phyloP scores from a whole-genome alignment of 2,888 invertebrate genomes.

The Cinara cedri region DNA sequence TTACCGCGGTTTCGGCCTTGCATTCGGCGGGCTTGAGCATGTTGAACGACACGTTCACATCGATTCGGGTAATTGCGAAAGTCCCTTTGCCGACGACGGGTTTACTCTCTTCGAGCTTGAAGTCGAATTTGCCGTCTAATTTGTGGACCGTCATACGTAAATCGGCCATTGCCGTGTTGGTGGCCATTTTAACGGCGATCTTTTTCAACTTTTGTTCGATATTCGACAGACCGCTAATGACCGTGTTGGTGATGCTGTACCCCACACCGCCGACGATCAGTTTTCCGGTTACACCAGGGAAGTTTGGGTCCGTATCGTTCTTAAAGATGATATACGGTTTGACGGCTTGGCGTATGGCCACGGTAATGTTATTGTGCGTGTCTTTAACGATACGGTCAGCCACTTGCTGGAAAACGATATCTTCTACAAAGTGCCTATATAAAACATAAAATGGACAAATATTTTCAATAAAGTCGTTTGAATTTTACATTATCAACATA shows the following conservation, averaged over 20 bases:
- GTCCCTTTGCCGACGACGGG: slow-evolving; percentile 4
- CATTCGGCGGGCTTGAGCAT: slow-evolving; percentile 38
- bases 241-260: slow-evolving; percentile 9
- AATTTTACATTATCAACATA: too few species aligned
- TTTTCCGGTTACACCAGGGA: slow-evolving; percentile 13
- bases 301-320: slow-evolving; percentile 1
- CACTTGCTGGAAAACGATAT: slow-evolving; percentile 38
- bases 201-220: slow-evolving; percentile 43
- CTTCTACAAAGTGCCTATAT: slow-evolving; percentile 33
- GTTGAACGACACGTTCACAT: slow-evolving; percentile 17
- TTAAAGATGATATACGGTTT: slow-evolving; percentile 24
- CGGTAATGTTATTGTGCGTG: slow-evolving; percentile 42
- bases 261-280: neutral
- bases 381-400: slow-evolving; percentile 35
- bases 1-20: slow-evolving; percentile 10
- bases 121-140: slow-evolving; percentile 23
- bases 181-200: slow-evolving; percentile 12
- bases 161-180: slow-evolving; percentile 15
- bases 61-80: slow-evolving; percentile 3
- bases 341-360: slow-evolving; percentile 27
- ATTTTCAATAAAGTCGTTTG: too few species aligned
- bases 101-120: slow-evolving; percentile 35
- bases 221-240: slow-evolving; percentile 14
- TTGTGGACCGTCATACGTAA: slow-evolving; percentile 16
- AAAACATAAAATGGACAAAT: slow-evolving; percentile 5